Conservation (phyloP, 2,888 invertebrate species). For the Hetaerina titia region DNA sequence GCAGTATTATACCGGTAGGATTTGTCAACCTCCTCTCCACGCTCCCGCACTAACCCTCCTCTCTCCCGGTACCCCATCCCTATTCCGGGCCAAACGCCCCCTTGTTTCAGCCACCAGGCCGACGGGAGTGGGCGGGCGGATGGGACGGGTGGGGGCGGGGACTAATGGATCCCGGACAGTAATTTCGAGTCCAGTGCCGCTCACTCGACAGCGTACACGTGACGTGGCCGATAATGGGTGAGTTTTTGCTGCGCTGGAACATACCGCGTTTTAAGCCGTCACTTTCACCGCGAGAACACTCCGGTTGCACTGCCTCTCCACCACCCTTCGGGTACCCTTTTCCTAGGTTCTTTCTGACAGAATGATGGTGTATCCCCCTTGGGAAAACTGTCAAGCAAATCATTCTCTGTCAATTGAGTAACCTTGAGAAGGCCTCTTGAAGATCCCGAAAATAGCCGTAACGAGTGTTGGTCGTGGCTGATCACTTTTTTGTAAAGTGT, state of each 20-base stretch:
- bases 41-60: background rate
- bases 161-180: constrained; percentile 64
- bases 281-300: constrained; percentile 20
- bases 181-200: constrained; percentile 53
- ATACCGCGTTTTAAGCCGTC: constrained; percentile 49
- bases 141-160: background rate
- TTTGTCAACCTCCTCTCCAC: constrained; percentile 53
- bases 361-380: too few relatives aligned
- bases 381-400: too few relatives aligned
- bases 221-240: constrained; percentile 51
- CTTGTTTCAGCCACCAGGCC: background rate
- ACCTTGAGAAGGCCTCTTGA: too few relatives aligned
- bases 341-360: background rate
- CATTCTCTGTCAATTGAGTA: too few relatives aligned
- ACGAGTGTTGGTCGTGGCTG: too few relatives aligned
- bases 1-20: constrained; percentile 65
- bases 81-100: background rate
- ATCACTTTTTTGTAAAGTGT: too few relatives aligned
- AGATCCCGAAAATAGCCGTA: too few relatives aligned
- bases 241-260: constrained; percentile 41
- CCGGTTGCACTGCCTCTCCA: background rate
- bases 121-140: constrained; percentile 10
- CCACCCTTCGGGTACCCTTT: background rate
- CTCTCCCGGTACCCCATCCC: too few relatives aligned
- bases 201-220: constrained; percentile 53